Percentiles rank a stretch among this genome's conserved stretches.
Evolutionary conservation across 1,140 invertebrate species (phyloP).

Genomic region (Leptopilina boulardi): DNA sequence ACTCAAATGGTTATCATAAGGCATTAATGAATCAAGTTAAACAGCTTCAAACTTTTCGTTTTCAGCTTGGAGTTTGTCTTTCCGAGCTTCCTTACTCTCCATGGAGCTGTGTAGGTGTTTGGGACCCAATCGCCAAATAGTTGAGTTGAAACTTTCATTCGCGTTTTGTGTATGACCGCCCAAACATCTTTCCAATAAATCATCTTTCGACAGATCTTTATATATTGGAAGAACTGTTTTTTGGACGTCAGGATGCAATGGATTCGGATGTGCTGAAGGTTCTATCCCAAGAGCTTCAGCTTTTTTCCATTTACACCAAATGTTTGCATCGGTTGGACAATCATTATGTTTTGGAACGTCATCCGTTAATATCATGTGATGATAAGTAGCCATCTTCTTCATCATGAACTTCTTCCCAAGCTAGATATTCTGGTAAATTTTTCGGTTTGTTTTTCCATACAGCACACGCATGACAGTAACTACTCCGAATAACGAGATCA

Average conservation of each 20-base stretch:
- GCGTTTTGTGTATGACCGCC: slow-evolving; percentile 50
- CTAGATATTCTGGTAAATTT: slow-evolving; percentile 37
- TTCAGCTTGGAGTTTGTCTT: no score
- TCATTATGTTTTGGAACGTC: slow-evolving; percentile 39
- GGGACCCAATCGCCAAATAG: slow-evolving; percentile 45
- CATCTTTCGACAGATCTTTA: slow-evolving; percentile 36
- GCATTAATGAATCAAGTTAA: no score
- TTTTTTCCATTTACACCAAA: slow-evolving; percentile 35
- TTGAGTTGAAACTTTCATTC: slow-evolving; percentile 55
- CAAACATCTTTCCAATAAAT: slow-evolving; percentile 37
- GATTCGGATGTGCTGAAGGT: neutral
- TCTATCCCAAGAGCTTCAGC: neutral
- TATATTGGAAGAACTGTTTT: slow-evolving; percentile 42
- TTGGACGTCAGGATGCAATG: slow-evolving; percentile 43
- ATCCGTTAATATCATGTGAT: slow-evolving; percentile 38
- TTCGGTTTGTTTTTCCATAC: no score
- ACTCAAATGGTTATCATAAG: no score
- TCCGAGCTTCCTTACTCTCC: no score
- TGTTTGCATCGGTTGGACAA: slow-evolving; percentile 42
- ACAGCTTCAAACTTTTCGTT: no score
- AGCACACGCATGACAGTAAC: slow-evolving; percentile 19
- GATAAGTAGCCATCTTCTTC: slow-evolving; percentile 45
- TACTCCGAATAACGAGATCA: slow-evolving; percentile 17
- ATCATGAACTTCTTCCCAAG: slow-evolving; percentile 41
- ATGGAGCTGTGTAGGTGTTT: no score